Evolutionary conservation across 2,888 invertebrate genomes (phyloP).

Genomic region (Perizoma flavofasciatum): DNA sequence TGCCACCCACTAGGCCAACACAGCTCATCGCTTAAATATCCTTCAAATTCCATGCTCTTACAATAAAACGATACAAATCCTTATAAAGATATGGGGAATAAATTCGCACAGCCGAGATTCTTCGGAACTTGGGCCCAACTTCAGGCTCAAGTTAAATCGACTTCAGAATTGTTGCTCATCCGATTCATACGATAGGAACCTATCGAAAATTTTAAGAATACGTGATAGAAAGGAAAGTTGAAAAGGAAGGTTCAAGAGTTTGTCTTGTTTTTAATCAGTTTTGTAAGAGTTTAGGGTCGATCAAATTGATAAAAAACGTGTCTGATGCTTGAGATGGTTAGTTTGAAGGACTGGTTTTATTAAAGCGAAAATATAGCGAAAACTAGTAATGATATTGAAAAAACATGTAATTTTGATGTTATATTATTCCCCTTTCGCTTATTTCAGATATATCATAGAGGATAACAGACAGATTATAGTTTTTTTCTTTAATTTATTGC

Average conservation of each 20-base stretch:
- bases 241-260: slow-evolving; percentile 13
- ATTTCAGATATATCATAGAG: too few relatives aligned
- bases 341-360: too few relatives aligned
- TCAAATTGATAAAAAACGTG: neutral
- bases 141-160: slow-evolving; percentile 56
- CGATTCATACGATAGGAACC: slow-evolving; percentile 28
- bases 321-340: neutral
- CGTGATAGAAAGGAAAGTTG: slow-evolving; percentile 19
- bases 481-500: too few relatives aligned
- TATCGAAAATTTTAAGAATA: slow-evolving; percentile 26
- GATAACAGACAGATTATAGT: too few relatives aligned
- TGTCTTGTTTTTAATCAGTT: slow-evolving; percentile 28
- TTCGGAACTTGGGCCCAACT: slow-evolving; percentile 41
- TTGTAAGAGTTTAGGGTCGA: slow-evolving; percentile 10
- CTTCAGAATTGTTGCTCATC: slow-evolving; percentile 50
- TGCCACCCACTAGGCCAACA: too few relatives aligned
- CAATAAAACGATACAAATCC: slow-evolving; percentile 4
- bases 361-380: too few relatives aligned
- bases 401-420: too few relatives aligned
- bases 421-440: too few relatives aligned
- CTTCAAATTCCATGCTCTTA: neutral
- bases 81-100: slow-evolving; percentile 5
- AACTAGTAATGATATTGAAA: too few relatives aligned
- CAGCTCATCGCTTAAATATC: too few relatives aligned
- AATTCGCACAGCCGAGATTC: slow-evolving; percentile 29